Percentiles rank a stretch among this genome's conserved stretches.
phyloP scores from a whole-genome alignment of 2,888 invertebrate genomes.

The Cordilura impudica region DNA sequence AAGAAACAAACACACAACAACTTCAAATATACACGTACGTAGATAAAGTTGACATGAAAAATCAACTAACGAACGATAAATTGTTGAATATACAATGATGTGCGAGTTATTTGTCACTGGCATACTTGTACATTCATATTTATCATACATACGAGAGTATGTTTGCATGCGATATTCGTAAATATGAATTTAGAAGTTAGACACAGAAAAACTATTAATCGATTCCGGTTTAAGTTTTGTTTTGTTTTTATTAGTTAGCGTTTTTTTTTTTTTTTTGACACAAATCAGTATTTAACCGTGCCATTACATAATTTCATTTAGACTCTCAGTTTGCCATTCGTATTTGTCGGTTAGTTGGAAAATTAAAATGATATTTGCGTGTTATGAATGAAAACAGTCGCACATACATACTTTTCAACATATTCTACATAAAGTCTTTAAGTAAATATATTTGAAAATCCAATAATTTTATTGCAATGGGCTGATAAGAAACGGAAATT shows the following conservation, averaged over 20 bases:
- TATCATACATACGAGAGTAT: no score
- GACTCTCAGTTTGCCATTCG: slow-evolving; percentile 4
- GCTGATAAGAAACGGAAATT: neutral
- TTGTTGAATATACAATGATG: neutral
- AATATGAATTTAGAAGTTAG: neutral
- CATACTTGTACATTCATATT: no score
- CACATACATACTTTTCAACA: slow-evolving; percentile 14
- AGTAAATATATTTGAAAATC: slow-evolving; percentile 2
- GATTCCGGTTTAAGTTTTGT: slow-evolving; percentile 68
- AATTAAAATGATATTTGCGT: slow-evolving; percentile 58
- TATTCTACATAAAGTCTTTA: slow-evolving; percentile 37
- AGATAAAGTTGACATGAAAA: slow-evolving; percentile 9
- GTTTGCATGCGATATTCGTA: slow-evolving; percentile 1
- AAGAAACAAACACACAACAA: neutral
- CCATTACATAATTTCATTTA: slow-evolving; percentile 72
- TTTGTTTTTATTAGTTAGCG: neutral
- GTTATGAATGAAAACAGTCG: slow-evolving; percentile 41
- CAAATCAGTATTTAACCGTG: slow-evolving; percentile 44
- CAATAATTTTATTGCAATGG: neutral
- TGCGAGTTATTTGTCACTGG: neutral
- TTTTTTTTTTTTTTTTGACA: neutral
- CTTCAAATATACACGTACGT: neutral
- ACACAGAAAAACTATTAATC: slow-evolving; percentile 64
- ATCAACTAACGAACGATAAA: slow-evolving; percentile 19
- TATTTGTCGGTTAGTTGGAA: slow-evolving; percentile 31